Evolutionary conservation across 2,113 vertebrate genomes (phyloP), one percentile per base, ranked within the genome.

Genomic region (Centropristis striata): DNA sequence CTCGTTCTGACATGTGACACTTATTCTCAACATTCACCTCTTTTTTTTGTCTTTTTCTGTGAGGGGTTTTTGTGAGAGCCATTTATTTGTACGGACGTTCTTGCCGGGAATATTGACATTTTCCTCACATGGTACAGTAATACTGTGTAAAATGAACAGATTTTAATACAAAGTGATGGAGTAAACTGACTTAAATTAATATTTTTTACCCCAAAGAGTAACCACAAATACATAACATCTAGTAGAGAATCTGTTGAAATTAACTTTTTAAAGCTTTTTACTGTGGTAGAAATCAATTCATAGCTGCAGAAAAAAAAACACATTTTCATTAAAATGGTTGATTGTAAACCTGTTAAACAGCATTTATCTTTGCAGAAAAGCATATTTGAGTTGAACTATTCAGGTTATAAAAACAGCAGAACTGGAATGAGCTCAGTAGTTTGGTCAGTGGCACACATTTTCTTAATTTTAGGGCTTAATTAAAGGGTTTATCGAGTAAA

Each of bases 1-100:
- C 83, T 86, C 32, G 59, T 55, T 76, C 75, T 88, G 92, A 91
- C 90, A 90, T 87, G 83, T 91, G 90, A 90, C 91, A 91, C 85
- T 87, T 88, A 80, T 75, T 87, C 77, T 87, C 83, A 82, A 64
- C 71, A 55, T 77, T 84, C 77, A 75, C 64, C 64, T 83, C 28
- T 11, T 73, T 61, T 85, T 42, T 4, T 11, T n/a, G 42, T 50
- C 44, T 71, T 32, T 57, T 69, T 58, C 71, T 79, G 21, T 73
- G 79, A 78, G 60, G 75, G 55, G 3, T 42, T 77, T 81, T 73
- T 44, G 23, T 70, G 15, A 41, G 51, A 83, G 69, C 32, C 50
- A 63, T 63, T 70, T 71, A 83, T 87, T 50, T 71, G 60, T 14
- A 65, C 37, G 32, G 84, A 85, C 5, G 27, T 59, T 72, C 51